These are phyloP conservation scores for Listronotus bonariensis DNA, from an alignment of 1,140 invertebrate genomes.

Conservation along the genomic window DNA sequence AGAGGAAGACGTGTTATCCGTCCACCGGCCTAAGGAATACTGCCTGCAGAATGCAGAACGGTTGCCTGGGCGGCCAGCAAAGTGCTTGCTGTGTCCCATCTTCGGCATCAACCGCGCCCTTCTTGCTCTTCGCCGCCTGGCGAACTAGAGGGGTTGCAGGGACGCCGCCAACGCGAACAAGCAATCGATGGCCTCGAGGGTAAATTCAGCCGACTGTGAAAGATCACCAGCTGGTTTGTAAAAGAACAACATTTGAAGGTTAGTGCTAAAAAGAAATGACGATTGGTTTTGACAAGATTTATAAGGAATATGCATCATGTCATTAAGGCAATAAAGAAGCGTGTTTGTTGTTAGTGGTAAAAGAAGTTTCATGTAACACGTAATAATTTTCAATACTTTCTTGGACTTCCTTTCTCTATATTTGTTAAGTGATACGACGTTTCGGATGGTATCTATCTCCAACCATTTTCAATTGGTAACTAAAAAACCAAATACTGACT, in stretches of 20 bases:
- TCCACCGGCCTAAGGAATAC: conserved; percentile 35
- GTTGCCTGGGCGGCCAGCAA: conserved; percentile 27
- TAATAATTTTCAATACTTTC: too few relatives aligned
- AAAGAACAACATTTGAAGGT: background rate
- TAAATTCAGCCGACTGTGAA: background rate
- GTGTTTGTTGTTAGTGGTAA: too few relatives aligned
- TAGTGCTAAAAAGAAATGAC: background rate
- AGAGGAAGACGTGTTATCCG: conserved; percentile 31
- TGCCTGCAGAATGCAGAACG: conserved; percentile 28
- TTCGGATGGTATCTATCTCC: too few relatives aligned
- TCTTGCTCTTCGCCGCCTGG: conserved; percentile 32
- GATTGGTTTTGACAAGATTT: too few relatives aligned
- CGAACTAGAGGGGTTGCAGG: conserved; percentile 18
- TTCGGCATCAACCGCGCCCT: conserved; percentile 26
- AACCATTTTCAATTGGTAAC: too few relatives aligned
- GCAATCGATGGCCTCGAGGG: conserved; percentile 28
- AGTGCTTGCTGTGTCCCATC: conserved; percentile 16
- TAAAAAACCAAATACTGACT: too few relatives aligned
- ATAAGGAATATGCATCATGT: too few relatives aligned
- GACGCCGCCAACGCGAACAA: conserved; percentile 24
- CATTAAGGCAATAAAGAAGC: too few relatives aligned
- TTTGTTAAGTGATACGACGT: too few relatives aligned
- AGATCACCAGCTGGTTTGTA: background rate
- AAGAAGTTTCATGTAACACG: too few relatives aligned
- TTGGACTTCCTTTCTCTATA: too few relatives aligned